Evolutionary conservation across 2,888 invertebrate species (phyloP), one percentile per base, ranked within the genome.

Genomic region (Cerastis rubricosa): DNA sequence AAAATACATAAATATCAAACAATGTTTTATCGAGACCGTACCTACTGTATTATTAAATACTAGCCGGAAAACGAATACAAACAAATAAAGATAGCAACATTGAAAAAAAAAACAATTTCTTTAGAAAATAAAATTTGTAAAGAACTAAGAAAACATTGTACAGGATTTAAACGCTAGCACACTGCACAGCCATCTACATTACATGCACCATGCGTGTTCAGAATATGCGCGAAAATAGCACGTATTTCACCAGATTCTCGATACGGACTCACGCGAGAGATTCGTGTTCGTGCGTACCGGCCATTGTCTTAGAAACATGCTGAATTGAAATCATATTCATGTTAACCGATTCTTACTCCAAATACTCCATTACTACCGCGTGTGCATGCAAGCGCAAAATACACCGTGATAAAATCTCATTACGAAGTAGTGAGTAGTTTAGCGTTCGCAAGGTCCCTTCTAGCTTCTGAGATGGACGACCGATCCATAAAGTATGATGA

Each of bases 261-360:
- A 51, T 65, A 29, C 17, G 49, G 54, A 61, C 8, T 70, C 76
- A 84, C 47, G 74, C 69, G 61, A 84, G 47, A 67, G 19, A 72
- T 78, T 78, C 69, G 81, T 81, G 78, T 78, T 78, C 69, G 81
- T 81, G 78, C 59, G 17, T 66, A 35, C 40, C 59, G 64, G 70
- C 43, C 71, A 73, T 74, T 81, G 65, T 74, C 68, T 80, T 47
- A 70, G 19, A 77, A 67, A 72, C 72, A 64, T 67, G 59, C 40
- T 64, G 63, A 14, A 63, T 77, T 61, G 45, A 68, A 59, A 25
- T 74, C 6, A 49, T 78, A 45, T 79, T 71, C 54, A 70, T 66
- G 70, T 57, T 78, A 69, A 49, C 43, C 3, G 43, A 81, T 63
- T 29, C 22, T 74, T 68, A 78, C 22, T 74, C 64, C 7, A 71